Evolutionary conservation across 2,888 invertebrate species (phyloP).

Genomic region (Xestia c-nigrum): DNA sequence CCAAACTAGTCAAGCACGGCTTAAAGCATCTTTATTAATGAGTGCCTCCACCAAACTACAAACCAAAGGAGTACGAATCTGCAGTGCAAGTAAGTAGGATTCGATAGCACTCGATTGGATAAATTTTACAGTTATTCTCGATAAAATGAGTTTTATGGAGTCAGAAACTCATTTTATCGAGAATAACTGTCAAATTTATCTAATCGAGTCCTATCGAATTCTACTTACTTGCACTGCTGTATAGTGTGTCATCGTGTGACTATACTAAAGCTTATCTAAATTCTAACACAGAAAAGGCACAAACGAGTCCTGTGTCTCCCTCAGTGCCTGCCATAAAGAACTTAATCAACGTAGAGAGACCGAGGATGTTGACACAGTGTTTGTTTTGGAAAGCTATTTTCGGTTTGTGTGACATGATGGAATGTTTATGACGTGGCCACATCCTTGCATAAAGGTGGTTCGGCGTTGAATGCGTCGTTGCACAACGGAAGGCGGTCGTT

Average conservation of each 20-base stretch:
- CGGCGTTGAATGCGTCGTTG: conserved; percentile 37
- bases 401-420: conserved; percentile 48
- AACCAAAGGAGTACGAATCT: background rate
- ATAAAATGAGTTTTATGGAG: too few species aligned
- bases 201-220: too few species aligned
- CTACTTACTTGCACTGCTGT: too few species aligned
- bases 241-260: background rate
- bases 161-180: too few species aligned
- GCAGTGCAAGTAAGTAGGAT: too few species aligned
- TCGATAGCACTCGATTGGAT: too few species aligned
- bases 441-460: conserved; percentile 61
- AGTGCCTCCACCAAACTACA: background rate
- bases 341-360: conserved; percentile 42
- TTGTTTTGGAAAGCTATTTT: conserved; percentile 61
- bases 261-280: conserved; percentile 8
- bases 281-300: conserved; percentile 22
- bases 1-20: too few species aligned
- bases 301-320: conserved; percentile 33
- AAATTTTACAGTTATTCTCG: too few species aligned
- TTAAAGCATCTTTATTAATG: background rate
- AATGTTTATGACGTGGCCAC: conserved; percentile 59
- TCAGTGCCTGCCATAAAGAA: conserved; percentile 49
- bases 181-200: too few species aligned
- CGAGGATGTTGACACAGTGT: conserved; percentile 40
- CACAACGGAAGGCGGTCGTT: conserved; percentile 53